Evolutionary conservation across 2,888 invertebrate genomes (phyloP).

Genomic region (Ormia ochracea): DNA sequence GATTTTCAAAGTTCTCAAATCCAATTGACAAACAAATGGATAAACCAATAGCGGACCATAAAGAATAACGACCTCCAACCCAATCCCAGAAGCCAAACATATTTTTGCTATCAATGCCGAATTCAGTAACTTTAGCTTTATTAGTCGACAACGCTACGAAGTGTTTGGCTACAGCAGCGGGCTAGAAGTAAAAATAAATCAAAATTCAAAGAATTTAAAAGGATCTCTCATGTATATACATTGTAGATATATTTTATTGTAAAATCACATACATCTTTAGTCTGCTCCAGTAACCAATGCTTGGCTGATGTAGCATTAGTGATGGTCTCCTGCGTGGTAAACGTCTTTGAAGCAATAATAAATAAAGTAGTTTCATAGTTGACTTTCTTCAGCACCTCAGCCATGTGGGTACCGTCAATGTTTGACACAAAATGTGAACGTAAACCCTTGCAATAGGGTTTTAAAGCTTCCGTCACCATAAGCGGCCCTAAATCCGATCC

Average conservation of each 20-base stretch:
- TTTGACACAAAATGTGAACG: slow-evolving; percentile 97
- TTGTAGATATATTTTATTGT: background rate
- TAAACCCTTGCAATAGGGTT: slow-evolving; percentile 91
- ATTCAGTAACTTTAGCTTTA: slow-evolving; percentile 93
- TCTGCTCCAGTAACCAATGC: slow-evolving; percentile 91
- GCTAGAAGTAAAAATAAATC: slow-evolving; percentile 77
- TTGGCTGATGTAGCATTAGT: slow-evolving; percentile 99
- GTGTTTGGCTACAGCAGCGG: slow-evolving; percentile 92
- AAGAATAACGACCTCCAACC: slow-evolving; percentile 97
- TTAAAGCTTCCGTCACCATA: slow-evolving; percentile 99
- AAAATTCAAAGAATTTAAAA: background rate
- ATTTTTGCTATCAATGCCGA: slow-evolving; percentile 97
- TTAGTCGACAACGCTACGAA: slow-evolving; percentile 99
- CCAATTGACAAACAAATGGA: slow-evolving; percentile 96
- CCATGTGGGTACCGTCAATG: slow-evolving; percentile 98
- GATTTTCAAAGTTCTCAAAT: slow-evolving; percentile 94
- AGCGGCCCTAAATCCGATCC: slow-evolving; percentile 99
- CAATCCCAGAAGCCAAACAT: slow-evolving; percentile 99
- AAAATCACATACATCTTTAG: slow-evolving; percentile 86
- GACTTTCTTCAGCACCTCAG: slow-evolving; percentile 92
- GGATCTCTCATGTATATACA: background rate
- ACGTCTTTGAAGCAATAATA: slow-evolving; percentile 99
- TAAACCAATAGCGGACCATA: slow-evolving; percentile 99
- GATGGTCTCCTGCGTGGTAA: slow-evolving; percentile 99
- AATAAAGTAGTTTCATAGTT: slow-evolving; percentile 96